These are phyloP conservation scores for Chaetogeoica ovagalla DNA, from an alignment of 2,888 invertebrate genomes.

Conservation along the genomic window DNA sequence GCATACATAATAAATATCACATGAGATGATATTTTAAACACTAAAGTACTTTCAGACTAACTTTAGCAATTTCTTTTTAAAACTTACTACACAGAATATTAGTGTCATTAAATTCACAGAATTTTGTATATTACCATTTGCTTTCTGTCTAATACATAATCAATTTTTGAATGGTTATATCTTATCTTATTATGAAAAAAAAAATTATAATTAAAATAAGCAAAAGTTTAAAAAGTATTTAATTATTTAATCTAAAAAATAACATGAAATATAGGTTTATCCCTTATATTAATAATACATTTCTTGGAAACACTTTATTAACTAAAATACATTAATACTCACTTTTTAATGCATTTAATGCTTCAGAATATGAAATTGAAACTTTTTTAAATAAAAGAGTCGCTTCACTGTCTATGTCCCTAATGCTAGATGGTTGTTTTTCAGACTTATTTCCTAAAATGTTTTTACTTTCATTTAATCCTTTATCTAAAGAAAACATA, in stretches of 20 bases:
- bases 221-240: not conserved
- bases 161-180: too few species aligned
- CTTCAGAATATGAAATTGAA: conserved; percentile 41
- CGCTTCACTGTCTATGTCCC: conserved; percentile 28
- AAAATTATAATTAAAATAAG: not conserved
- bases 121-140: too few species aligned
- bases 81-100: too few species aligned
- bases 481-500: not conserved
- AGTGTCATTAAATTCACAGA: too few species aligned
- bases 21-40: too few species aligned
- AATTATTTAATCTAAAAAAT: not conserved
- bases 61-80: too few species aligned
- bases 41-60: too few species aligned
- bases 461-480: not conserved
- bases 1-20: too few species aligned
- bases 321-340: conserved; percentile 9
- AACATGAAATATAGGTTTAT: not conserved
- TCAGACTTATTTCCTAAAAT: not conserved
- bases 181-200: too few species aligned
- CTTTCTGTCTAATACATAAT: too few species aligned
- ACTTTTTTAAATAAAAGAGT: conserved; percentile 22
- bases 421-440: not conserved
- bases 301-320: not conserved
- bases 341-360: conserved; percentile 35
- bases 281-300: not conserved